Evolutionary conservation across 2,888 invertebrate genomes (phyloP).

Genomic region (Tridacna gigas): DNA sequence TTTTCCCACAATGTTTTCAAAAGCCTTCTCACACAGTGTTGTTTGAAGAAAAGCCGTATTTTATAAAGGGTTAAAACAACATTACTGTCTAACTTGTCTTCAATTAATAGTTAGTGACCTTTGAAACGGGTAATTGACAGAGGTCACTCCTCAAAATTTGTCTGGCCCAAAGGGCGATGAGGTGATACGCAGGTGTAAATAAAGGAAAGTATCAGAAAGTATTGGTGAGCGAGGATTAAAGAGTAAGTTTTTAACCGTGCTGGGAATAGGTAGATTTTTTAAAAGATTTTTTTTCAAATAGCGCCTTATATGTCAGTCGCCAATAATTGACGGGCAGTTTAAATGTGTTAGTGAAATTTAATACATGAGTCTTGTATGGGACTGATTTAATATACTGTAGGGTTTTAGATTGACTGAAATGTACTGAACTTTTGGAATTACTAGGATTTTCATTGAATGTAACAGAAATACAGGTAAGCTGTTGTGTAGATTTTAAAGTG

Average conservation of each 20-base stretch:
- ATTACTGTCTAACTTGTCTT: background rate
- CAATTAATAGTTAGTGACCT: conserved; percentile 1
- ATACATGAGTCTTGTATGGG: too few relatives aligned
- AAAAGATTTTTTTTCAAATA: too few relatives aligned
- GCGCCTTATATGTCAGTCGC: too few relatives aligned
- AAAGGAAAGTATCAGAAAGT: background rate
- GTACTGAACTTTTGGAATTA: background rate
- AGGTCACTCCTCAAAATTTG: background rate
- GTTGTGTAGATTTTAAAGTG: too few relatives aligned
- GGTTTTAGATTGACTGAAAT: background rate
- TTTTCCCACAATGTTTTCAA: too few relatives aligned
- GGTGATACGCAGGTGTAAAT: conserved; percentile 12
- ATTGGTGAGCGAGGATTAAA: background rate
- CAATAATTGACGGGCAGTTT: too few relatives aligned
- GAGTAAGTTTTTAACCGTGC: background rate
- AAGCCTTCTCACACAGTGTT: too few relatives aligned
- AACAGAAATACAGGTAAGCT: too few relatives aligned
- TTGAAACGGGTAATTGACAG: conserved; percentile 4
- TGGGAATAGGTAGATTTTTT: background rate
- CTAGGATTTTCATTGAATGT: too few relatives aligned
- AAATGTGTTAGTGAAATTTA: too few relatives aligned
- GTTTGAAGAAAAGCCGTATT: too few relatives aligned
- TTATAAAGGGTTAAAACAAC: background rate
- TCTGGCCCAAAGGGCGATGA: background rate
- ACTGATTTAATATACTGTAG: background rate